Evolutionary conservation across 1,140 invertebrate genomes (phyloP).

Genomic region (Prorops nasuta): DNA sequence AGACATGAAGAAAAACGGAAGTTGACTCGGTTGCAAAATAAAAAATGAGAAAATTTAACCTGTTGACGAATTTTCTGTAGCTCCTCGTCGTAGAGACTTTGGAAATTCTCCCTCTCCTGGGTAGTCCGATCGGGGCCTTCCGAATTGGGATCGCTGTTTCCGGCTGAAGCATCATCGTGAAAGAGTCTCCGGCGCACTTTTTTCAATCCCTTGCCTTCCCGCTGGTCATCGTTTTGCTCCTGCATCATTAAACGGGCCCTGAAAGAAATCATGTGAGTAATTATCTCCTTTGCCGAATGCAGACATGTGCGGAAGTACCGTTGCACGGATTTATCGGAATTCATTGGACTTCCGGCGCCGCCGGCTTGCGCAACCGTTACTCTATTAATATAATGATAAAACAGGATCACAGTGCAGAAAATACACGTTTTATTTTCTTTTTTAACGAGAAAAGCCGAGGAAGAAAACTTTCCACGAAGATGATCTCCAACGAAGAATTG

Average conservation of each 20-base stretch:
- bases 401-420: no score
- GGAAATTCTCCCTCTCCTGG: slow-evolving; percentile 22
- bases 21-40: not conserved
- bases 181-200: slow-evolving; percentile 43
- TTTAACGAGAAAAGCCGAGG: no score
- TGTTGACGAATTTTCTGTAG: slow-evolving; percentile 21
- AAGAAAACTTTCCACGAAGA: no score
- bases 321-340: slow-evolving; percentile 39
- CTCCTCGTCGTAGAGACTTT: slow-evolving; percentile 28
- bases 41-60: slow-evolving; percentile 17
- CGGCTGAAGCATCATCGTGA: slow-evolving; percentile 23
- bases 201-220: slow-evolving; percentile 25
- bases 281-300: slow-evolving; percentile 21
- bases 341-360: slow-evolving; percentile 38
- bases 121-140: not conserved
- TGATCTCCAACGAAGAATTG: not conserved
- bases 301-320: slow-evolving; percentile 19
- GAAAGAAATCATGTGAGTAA: slow-evolving; percentile 22
- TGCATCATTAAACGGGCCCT: slow-evolving; percentile 48
- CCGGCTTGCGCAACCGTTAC: no score
- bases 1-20: no score
- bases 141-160: no score
- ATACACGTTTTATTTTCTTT: no score
- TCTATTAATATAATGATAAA: no score
- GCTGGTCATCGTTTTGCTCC: slow-evolving; percentile 35